Conservation (phyloP, 2,113 vertebrate genomes). For the Dendropsophus ebraccatus region DNA sequence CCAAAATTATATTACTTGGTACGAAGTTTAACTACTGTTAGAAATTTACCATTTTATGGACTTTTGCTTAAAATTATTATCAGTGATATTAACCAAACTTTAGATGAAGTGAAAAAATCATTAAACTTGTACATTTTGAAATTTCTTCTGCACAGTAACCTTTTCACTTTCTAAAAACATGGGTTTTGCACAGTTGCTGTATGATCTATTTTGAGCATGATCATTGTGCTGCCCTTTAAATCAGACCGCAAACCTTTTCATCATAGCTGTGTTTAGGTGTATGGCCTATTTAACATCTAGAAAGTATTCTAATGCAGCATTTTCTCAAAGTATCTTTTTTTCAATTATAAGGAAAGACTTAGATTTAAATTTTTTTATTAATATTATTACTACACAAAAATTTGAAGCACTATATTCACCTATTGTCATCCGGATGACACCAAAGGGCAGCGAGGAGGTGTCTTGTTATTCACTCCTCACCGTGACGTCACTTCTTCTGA, state of each 20-base stretch:
- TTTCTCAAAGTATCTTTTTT: neutral
- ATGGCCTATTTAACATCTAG: neutral
- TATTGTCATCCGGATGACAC: too few species aligned
- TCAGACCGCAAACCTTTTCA: neutral
- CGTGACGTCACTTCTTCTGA: conserved; percentile 1
- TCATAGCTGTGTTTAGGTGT: neutral
- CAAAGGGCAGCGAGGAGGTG: too few species aligned
- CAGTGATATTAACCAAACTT: neutral
- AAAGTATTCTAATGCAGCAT: neutral
- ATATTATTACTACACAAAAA: too few species aligned
- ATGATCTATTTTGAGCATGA: neutral
- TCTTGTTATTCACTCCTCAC: too few species aligned
- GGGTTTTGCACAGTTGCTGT: neutral
- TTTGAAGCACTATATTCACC: too few species aligned
- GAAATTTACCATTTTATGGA: neutral
- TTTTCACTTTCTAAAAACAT: neutral
- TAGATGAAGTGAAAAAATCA: neutral
- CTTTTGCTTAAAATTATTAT: neutral
- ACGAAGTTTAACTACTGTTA: neutral
- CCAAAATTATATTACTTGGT: neutral
- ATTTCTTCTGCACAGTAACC: neutral
- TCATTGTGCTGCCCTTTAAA: conserved; percentile 7
- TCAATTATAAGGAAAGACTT: neutral
- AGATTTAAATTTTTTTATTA: too few species aligned
- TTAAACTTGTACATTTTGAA: neutral